Percentiles rank a stretch among this genome's conserved stretches.
These are phyloP conservation scores for Scaptomyza parva DNA, from an alignment of 2,888 invertebrate species.

Conservation along the genomic window DNA sequence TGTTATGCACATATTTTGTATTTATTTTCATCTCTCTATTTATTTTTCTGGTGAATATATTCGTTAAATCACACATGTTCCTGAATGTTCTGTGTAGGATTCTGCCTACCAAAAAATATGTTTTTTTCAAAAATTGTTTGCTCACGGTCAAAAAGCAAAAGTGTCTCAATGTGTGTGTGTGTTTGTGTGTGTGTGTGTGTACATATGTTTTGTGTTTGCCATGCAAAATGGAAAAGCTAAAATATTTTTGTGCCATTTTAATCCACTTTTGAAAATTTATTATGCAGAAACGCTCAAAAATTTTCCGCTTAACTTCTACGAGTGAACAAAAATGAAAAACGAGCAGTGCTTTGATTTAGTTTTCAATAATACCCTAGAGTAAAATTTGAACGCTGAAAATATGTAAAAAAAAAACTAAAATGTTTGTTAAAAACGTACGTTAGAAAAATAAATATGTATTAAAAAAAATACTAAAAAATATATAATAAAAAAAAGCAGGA, in stretches of 20 bases:
- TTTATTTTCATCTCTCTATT: conserved; percentile 23
- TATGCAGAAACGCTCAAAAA: conserved; percentile 72
- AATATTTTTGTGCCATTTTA: conserved; percentile 63
- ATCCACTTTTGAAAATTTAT: conserved; percentile 73
- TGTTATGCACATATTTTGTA: conserved; percentile 25
- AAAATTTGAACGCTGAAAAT: background rate
- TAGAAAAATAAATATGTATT: background rate
- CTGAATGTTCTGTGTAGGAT: conserved; percentile 30
- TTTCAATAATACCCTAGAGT: background rate
- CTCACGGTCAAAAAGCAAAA: conserved; percentile 53
- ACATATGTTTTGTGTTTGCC: conserved; percentile 6
- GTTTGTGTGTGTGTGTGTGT: background rate
- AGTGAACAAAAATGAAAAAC: conserved; percentile 2
- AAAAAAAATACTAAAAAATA: background rate
- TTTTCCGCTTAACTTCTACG: conserved; percentile 50
- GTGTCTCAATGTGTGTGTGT: conserved; percentile 12
- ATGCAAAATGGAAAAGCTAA: conserved; percentile 24
- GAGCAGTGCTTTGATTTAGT: background rate
- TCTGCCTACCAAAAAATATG: conserved; percentile 53
- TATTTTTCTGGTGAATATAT: conserved; percentile 18
- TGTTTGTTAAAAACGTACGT: too few species aligned
- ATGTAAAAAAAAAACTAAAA: too few species aligned
- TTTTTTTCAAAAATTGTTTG: conserved; percentile 47
- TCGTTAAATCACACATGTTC: conserved; percentile 22
- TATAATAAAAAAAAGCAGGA: background rate